Evolutionary conservation across 2,888 invertebrate species (phyloP).

Genomic region (Folsomia candida): DNA sequence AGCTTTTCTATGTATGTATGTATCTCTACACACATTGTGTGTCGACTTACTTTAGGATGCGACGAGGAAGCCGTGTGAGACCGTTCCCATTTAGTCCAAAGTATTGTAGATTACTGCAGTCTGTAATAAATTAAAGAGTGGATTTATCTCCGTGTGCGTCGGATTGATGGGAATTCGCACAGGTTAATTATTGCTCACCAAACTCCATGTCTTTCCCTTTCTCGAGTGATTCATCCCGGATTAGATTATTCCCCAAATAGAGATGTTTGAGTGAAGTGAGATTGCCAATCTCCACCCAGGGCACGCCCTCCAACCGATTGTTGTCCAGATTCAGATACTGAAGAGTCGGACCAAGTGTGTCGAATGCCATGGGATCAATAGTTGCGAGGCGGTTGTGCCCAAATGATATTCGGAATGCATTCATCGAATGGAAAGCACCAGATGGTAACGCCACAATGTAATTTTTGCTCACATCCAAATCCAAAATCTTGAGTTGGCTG

Average conservation of each 20-base stretch:
- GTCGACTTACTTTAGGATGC: constrained; percentile 41
- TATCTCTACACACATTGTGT: no score
- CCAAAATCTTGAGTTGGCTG: constrained; percentile 65
- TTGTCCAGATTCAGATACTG: constrained; percentile 73
- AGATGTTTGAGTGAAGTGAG: constrained; percentile 66
- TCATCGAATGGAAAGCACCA: constrained; percentile 67
- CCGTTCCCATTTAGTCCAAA: constrained; percentile 64
- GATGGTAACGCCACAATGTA: constrained; percentile 67
- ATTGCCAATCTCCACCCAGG: constrained; percentile 68
- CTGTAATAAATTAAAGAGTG: no score
- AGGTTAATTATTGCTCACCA: no score
- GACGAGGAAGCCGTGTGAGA: constrained; percentile 69
- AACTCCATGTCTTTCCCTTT: constrained; percentile 5
- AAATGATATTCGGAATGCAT: constrained; percentile 68
- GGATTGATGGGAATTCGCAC: no score
- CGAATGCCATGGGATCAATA: constrained; percentile 69
- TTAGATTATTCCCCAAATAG: constrained; percentile 47
- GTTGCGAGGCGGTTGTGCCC: constrained; percentile 85
- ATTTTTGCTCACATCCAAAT: constrained; percentile 78
- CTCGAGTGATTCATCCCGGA: constrained; percentile 42
- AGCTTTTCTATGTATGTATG: no score
- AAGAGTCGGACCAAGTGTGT: constrained; percentile 69
- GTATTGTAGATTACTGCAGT: constrained; percentile 18
- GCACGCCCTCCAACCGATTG: constrained; percentile 72
- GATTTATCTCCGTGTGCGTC: no score